Evolutionary conservation across 2,113 vertebrate species (phyloP).

Genomic region (Genyomyrus donnyi): DNA sequence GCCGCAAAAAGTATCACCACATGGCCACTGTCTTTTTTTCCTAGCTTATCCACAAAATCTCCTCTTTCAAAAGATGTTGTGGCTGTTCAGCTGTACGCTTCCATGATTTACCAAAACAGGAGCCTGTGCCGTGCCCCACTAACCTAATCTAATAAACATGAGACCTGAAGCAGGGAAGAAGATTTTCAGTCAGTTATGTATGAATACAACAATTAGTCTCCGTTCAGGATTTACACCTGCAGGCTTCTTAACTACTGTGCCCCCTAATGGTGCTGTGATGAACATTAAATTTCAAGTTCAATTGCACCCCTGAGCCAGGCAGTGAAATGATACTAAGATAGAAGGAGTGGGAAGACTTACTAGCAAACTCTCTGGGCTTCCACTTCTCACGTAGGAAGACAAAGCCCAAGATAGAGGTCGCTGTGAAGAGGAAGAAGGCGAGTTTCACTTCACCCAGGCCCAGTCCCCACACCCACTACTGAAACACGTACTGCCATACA

Average conservation of each 20-base stretch:
- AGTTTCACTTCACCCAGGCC: not conserved
- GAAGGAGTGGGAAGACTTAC: conserved; percentile 63
- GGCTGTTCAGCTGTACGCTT: not conserved
- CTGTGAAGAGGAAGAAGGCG: conserved; percentile 49
- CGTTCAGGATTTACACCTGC: not conserved
- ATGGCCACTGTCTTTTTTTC: not conserved
- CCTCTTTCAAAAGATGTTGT: not conserved
- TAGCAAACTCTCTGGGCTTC: conserved; percentile 82
- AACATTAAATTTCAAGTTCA: not conserved
- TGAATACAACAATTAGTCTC: not conserved
- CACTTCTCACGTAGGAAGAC: conserved; percentile 91
- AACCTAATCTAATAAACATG: not conserved
- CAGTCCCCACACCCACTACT: not conserved
- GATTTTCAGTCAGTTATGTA: not conserved
- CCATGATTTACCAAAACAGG: not conserved
- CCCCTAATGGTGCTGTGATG: not conserved
- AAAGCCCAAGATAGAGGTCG: conserved; percentile 87
- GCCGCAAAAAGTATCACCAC: not conserved
- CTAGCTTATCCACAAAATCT: not conserved
- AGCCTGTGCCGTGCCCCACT: not conserved
- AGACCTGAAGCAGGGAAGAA: not conserved
- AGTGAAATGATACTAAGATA: not conserved
- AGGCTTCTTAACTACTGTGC: not conserved
- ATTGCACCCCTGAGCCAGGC: not conserved
- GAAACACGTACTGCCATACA: not conserved